Conservation (phyloP, 2,888 invertebrate genomes). For the Seira musarum region DNA sequence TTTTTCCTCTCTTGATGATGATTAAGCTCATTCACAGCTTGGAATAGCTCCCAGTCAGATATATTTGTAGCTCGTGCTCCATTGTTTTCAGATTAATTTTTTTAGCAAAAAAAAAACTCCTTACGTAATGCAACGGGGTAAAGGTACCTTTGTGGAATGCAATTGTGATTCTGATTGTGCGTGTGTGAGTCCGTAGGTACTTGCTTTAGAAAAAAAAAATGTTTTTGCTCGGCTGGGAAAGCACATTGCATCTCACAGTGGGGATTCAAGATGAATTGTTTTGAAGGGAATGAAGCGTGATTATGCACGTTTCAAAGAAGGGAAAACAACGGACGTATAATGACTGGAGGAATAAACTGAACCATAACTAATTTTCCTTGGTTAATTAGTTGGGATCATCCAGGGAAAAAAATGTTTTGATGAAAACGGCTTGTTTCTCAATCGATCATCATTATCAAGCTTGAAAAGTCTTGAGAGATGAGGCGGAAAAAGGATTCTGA, state of each 20-base stretch:
- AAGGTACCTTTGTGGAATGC: too few species aligned
- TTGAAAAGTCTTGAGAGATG: neutral
- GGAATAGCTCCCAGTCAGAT: too few species aligned
- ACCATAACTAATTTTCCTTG: slow-evolving; percentile 62
- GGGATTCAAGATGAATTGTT: slow-evolving; percentile 25
- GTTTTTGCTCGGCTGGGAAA: too few species aligned
- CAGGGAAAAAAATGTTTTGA: slow-evolving; percentile 32
- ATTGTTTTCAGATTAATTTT: slow-evolving; percentile 41
- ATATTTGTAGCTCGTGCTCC: slow-evolving; percentile 51
- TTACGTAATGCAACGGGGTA: too few species aligned
- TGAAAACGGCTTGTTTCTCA: slow-evolving; percentile 32
- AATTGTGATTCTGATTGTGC: too few species aligned
- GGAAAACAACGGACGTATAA: neutral
- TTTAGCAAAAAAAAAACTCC: slow-evolving; percentile 31
- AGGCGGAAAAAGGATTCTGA: neutral
- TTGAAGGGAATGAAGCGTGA: too few species aligned
- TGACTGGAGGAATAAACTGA: slow-evolving; percentile 52
- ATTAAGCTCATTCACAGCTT: slow-evolving; percentile 29
- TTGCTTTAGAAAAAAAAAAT: too few species aligned
- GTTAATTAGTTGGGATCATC: slow-evolving; percentile 64
- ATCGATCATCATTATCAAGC: slow-evolving; percentile 45
- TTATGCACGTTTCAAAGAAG: too few species aligned
- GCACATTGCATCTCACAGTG: slow-evolving; percentile 16
- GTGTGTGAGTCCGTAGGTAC: too few species aligned
- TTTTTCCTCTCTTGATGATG: slow-evolving; percentile 7